Percentiles rank a stretch among this genome's conserved stretches.
Conservation (phyloP, 2,113 vertebrate genomes). For the Erinaceus europaeus region DNA sequence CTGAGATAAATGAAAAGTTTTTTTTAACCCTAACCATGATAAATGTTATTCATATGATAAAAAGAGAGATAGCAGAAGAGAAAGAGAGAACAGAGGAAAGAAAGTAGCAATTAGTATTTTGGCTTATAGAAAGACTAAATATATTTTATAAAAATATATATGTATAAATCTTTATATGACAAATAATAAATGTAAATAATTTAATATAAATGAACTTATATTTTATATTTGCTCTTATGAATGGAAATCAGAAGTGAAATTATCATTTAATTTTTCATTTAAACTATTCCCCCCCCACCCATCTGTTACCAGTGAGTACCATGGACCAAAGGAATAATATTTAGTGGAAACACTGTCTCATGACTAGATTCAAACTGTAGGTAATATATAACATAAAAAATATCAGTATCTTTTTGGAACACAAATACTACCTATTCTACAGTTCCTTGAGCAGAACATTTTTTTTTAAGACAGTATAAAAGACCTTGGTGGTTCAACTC, state of each 20-base stretch:
- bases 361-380: not conserved
- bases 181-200: not conserved
- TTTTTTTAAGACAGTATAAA: not conserved
- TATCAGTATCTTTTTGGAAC: not conserved
- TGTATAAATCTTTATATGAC: not conserved
- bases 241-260: not conserved
- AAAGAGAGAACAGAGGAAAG: not conserved
- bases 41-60: not conserved
- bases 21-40: not conserved
- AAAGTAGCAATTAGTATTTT: not conserved
- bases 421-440: not conserved
- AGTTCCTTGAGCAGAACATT: not conserved
- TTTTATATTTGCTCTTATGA: not conserved
- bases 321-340: not conserved
- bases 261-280: not conserved
- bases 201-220: not conserved
- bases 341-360: not conserved
- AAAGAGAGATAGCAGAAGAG: not conserved
- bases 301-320: not conserved
- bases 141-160: not conserved
- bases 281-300: not conserved
- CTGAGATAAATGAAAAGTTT: not conserved
- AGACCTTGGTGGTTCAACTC: not conserved
- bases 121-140: not conserved
- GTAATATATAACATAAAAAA: not conserved